Conservation (phyloP, 2,888 invertebrate genomes). For the Watsonalla cultraria region DNA sequence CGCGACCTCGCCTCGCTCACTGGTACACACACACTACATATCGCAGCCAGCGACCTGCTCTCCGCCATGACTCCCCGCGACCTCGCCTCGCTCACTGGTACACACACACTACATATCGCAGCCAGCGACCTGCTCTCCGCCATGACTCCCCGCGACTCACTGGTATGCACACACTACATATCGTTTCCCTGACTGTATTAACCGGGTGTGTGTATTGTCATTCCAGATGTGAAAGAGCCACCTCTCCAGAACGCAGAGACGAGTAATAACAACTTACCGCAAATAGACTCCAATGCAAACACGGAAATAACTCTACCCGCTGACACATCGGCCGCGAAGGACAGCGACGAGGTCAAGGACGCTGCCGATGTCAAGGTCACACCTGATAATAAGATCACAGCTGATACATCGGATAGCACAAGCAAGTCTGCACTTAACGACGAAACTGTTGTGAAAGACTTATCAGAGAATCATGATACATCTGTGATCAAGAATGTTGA, state of each 20-base stretch:
- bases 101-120: background rate
- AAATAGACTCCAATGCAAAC: background rate
- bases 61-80: conserved; percentile 53
- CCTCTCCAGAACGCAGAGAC: background rate
- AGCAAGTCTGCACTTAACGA: too few species aligned
- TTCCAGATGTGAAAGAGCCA: background rate
- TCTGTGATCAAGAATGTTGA: too few species aligned
- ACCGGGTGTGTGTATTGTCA: background rate
- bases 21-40: too few species aligned
- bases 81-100: background rate
- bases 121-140: background rate
- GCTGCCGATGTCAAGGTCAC: background rate
- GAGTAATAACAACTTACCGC: background rate
- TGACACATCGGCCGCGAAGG: too few species aligned
- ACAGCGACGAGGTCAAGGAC: background rate
- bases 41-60: conserved; percentile 50
- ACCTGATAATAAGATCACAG: too few species aligned
- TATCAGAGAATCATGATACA: too few species aligned
- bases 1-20: too few species aligned
- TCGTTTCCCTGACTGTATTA: background rate
- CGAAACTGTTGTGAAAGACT: too few species aligned
- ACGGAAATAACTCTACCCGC: background rate
- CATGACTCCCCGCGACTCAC: background rate
- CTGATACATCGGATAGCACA: too few species aligned
- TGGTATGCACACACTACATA: too few species aligned